Evolutionary conservation across 2,113 vertebrate species (phyloP).

Genomic region (Haemorhous mexicanus): DNA sequence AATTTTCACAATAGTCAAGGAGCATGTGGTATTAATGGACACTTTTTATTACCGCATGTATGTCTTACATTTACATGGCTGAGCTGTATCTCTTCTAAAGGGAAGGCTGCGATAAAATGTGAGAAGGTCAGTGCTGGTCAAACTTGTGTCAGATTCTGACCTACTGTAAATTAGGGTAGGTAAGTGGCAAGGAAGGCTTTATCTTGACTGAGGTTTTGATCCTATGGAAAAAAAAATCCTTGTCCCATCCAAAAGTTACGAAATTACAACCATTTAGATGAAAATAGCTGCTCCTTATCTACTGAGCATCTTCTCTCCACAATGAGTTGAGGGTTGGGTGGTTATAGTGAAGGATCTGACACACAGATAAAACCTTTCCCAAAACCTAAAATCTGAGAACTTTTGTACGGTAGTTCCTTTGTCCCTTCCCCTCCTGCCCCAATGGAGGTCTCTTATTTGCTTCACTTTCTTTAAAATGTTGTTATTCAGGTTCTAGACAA

Average conservation of each 20-base stretch:
- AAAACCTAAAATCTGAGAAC: not conserved
- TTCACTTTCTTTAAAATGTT: not conserved
- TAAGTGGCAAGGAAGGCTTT: not conserved
- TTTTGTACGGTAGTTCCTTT: not conserved
- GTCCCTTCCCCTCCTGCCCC: not conserved
- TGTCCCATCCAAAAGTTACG: not conserved
- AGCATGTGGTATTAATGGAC: conserved; percentile 25
- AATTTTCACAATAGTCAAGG: not conserved
- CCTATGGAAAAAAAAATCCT: not conserved
- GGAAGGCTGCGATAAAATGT: not conserved
- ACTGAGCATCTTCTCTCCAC: not conserved
- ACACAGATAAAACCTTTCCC: not conserved
- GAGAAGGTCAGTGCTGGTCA: not conserved
- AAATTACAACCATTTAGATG: not conserved
- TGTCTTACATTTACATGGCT: not conserved
- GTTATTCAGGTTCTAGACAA: not conserved
- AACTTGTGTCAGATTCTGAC: not conserved
- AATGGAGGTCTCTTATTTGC: not conserved
- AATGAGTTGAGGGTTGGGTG: not conserved
- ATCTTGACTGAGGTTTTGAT: not conserved
- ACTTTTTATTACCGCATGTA: not conserved
- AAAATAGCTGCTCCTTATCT: not conserved
- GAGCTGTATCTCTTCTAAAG: conserved; percentile 1
- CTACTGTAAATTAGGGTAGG: not conserved
- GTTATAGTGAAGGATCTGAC: not conserved